Conservation (phyloP, 2,113 vertebrate species). For the Delphinapterus leucas region DNA sequence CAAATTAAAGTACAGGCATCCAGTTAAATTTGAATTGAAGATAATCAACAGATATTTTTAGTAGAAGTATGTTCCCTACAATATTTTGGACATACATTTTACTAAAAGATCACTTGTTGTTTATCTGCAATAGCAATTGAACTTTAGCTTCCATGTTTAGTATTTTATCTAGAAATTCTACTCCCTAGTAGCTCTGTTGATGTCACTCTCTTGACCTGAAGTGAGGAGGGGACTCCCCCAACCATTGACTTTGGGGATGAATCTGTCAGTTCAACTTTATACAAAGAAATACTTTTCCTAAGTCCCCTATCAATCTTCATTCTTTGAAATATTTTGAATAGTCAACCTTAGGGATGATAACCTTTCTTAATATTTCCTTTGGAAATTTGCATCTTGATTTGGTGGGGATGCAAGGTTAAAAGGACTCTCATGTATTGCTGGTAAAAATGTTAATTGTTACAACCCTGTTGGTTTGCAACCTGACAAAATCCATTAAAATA, state of each 20-base stretch:
- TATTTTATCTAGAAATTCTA: not conserved
- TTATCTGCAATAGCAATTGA: not conserved
- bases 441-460: not conserved
- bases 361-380: not conserved
- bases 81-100: not conserved
- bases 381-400: not conserved
- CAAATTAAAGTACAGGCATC: not conserved
- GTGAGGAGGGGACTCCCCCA: fast-evolving
- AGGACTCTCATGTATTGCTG: not conserved
- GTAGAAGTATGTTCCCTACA: not conserved
- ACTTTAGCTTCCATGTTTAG: not conserved
- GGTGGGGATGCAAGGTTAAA: not conserved
- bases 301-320: not conserved
- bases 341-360: not conserved
- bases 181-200: not conserved
- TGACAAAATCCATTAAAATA: not conserved
- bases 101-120: not conserved
- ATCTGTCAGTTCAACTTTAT: not conserved
- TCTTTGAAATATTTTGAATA: not conserved
- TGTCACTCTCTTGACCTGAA: not conserved
- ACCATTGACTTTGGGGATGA: not conserved
- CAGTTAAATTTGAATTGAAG: not conserved
- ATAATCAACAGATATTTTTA: not conserved
- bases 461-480: not conserved
- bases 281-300: not conserved